Conservation (phyloP, 1,140 invertebrate species). For the Drosophila nigrodunni region DNA sequence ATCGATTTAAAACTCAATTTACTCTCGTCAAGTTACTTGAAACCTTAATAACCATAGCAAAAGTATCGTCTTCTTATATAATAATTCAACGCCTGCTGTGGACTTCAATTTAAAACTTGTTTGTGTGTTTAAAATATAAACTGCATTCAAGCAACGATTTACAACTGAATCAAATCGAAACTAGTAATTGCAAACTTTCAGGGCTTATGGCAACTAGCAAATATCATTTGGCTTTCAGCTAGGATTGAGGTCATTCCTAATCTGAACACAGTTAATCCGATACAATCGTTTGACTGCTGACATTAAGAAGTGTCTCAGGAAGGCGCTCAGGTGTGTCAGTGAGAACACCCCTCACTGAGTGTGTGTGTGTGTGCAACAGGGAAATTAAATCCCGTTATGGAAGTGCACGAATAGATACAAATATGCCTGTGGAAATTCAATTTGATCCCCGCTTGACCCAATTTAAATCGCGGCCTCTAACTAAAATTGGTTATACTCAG, state of each 20-base stretch:
- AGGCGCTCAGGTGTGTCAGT: background rate
- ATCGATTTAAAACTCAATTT: no score
- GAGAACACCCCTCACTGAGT: no score
- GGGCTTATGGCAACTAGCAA: no score
- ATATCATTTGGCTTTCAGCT: background rate
- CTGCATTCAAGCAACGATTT: no score
- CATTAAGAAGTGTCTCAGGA: constrained; percentile 11
- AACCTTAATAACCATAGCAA: no score
- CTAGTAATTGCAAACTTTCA: background rate
- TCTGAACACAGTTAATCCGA: constrained; percentile 6
- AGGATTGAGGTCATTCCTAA: background rate
- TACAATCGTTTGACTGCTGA: constrained; percentile 16
- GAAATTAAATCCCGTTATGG: background rate
- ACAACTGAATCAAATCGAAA: no score
- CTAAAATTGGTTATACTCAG: background rate
- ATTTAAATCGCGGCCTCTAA: background rate
- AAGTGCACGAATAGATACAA: background rate
- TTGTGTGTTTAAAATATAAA: no score
- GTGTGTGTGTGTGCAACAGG: background rate
- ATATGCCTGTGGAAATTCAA: constrained; percentile 4
- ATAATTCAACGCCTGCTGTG: no score
- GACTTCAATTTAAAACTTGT: no score
- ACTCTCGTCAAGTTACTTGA: no score
- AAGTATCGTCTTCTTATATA: no score
- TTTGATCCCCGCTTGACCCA: constrained; percentile 19